These are phyloP conservation scores for Melanotaenia boesemani DNA, from an alignment of 2,797 vertebrate species.

Conservation along the genomic window DNA sequence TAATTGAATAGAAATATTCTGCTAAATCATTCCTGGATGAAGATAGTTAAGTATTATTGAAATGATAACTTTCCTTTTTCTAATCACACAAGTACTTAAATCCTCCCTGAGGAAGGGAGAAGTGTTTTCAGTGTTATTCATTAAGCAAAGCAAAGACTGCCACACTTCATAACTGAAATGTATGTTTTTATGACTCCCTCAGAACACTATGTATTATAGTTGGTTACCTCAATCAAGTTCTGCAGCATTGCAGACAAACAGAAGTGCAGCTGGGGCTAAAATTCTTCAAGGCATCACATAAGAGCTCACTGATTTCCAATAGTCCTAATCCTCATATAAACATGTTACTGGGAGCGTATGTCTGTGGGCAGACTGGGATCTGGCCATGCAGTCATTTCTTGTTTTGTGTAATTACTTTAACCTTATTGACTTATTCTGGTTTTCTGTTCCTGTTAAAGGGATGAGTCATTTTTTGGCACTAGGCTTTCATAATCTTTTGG, in stretches of 20 bases:
- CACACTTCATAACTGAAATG: neutral
- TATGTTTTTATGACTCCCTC: neutral
- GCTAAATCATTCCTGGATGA: neutral
- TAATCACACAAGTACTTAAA: neutral
- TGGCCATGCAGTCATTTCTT: neutral
- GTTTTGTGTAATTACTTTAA: neutral
- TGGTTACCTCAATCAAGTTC: constrained; percentile 13
- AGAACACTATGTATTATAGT: neutral
- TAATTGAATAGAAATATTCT: neutral
- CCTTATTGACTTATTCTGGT: neutral
- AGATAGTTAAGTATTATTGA: neutral
- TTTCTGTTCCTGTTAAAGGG: neutral
- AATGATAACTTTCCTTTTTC: neutral
- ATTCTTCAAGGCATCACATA: neutral
- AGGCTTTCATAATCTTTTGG: neutral
- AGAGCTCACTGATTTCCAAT: constrained; percentile 5
- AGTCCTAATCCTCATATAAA: neutral
- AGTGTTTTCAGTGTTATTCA: neutral
- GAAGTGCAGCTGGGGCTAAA: neutral
- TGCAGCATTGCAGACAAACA: constrained; percentile 26
- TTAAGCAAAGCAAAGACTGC: neutral
- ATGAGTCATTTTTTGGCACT: neutral
- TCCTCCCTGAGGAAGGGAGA: neutral
- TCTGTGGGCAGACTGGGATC: neutral
- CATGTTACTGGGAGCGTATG: neutral